phyloP scores from a whole-genome alignment of 1,140 invertebrate species.

The Drosophila kurseongensis region DNA sequence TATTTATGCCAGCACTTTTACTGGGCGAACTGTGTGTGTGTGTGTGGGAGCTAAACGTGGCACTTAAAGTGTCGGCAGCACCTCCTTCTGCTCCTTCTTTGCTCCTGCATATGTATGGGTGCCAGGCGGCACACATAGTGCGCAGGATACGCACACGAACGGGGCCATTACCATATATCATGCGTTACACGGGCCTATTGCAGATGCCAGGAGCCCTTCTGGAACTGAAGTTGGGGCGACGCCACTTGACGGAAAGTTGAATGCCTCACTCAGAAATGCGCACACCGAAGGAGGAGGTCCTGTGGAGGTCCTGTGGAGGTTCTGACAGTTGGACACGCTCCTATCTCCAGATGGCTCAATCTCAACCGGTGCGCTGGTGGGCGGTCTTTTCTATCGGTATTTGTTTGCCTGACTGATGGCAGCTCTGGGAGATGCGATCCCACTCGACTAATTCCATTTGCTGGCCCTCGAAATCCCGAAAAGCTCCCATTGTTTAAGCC shows the following conservation, averaged over 20 bases:
- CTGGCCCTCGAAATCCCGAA: slow-evolving; percentile 49
- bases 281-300: slow-evolving; percentile 4
- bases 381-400: slow-evolving; percentile 34
- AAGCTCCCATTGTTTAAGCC: slow-evolving; percentile 64
- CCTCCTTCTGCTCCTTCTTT: slow-evolving; percentile 27
- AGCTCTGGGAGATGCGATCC: slow-evolving; percentile 9
- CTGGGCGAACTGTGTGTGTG: slow-evolving; percentile 3
- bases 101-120: slow-evolving; percentile 52
- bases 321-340: slow-evolving; percentile 32
- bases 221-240: slow-evolving; percentile 29
- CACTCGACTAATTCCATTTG: slow-evolving; percentile 73
- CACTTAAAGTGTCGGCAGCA: slow-evolving; percentile 61
- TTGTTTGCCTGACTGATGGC: slow-evolving; percentile 24
- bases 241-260: slow-evolving; percentile 53
- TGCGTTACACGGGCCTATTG: slow-evolving; percentile 72
- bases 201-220: slow-evolving; percentile 56
- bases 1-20: slow-evolving; percentile 38
- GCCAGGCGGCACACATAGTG: slow-evolving; percentile 3
- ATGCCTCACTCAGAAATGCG: slow-evolving; percentile 65
- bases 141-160: slow-evolving; percentile 32
- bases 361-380: slow-evolving; percentile 7
- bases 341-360: slow-evolving; percentile 37
- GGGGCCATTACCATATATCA: slow-evolving; percentile 76
- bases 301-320: slow-evolving; percentile 1
- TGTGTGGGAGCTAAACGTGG: slow-evolving; percentile 53